Conservation (phyloP, 2,888 invertebrate genomes). For the Keiferia lycopersicella region DNA sequence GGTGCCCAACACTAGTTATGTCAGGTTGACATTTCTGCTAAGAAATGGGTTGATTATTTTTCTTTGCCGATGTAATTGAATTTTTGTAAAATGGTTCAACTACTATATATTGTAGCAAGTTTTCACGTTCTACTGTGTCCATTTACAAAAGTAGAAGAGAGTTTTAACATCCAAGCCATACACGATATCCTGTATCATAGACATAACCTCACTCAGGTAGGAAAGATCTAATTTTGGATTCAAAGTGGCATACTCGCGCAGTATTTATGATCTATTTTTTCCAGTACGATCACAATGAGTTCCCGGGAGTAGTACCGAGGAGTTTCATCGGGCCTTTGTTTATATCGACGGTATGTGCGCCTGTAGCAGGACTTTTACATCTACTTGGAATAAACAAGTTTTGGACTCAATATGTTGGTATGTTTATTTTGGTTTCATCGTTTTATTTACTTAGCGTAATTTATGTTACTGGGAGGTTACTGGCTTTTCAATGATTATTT, state of each 20-base stretch:
- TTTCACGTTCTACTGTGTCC: constrained; percentile 94
- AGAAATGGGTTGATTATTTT: constrained; percentile 16
- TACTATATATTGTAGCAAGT: constrained; percentile 87
- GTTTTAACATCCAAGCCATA: constrained; percentile 98
- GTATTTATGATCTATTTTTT: constrained; percentile 47
- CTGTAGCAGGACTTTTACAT: constrained; percentile 86
- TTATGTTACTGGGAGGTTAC: no score
- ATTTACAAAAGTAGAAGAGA: constrained; percentile 99
- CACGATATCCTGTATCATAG: constrained; percentile 97
- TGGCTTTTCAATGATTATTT: no score
- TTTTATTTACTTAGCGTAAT: constrained; percentile 23
- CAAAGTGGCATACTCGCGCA: constrained; percentile 45
- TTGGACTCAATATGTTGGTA: constrained; percentile 94
- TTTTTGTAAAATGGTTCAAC: constrained; percentile 83
- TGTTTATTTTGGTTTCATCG: constrained; percentile 47
- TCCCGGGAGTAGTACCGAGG: constrained; percentile 98
- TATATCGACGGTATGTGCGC: constrained; percentile 89
- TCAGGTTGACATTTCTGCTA: neutral
- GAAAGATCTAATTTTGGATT: constrained; percentile 74
- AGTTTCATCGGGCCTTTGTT: constrained; percentile 96
- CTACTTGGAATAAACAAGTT: constrained; percentile 89
- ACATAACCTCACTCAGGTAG: constrained; percentile 91
- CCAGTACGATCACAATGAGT: constrained; percentile 98
- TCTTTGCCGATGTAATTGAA: constrained; percentile 5
- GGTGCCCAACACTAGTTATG: no score